Conservation (phyloP, 2,113 vertebrate species). For the Excalfactoria chinensis region DNA sequence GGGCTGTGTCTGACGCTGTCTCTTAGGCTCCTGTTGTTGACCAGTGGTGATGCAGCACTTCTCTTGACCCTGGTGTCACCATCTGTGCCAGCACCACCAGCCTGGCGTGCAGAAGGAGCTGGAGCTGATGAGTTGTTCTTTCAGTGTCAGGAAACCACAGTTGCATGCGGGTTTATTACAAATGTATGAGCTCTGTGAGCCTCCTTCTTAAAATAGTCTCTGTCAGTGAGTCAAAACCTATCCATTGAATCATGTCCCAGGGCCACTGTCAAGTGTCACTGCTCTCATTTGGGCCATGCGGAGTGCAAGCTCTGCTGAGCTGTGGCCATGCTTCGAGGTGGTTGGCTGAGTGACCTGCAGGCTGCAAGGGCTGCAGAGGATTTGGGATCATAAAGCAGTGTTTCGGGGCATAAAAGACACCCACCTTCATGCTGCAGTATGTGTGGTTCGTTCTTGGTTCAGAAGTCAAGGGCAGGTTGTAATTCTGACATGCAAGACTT, state of each 20-base stretch:
- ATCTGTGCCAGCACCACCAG: neutral
- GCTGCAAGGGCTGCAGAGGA: neutral
- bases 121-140: neutral
- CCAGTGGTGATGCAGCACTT: conserved; percentile 7
- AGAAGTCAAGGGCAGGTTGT: neutral
- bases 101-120: neutral
- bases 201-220: conserved; percentile 28
- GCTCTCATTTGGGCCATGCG: neutral
- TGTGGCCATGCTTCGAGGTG: accelerated
- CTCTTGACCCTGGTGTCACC: neutral
- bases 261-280: neutral
- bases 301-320: neutral
- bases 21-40: neutral
- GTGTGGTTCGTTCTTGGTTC: neutral
- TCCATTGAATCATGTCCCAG: neutral
- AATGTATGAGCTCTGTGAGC: neutral
- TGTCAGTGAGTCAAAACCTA: conserved; percentile 13
- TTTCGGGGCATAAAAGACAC: neutral
- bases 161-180: neutral
- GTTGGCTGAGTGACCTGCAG: neutral
- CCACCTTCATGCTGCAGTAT: neutral
- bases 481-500: neutral
- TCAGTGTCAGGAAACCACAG: conserved; percentile 26
- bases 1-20: neutral
- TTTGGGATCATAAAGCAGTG: neutral